Conservation (phyloP, 1,140 invertebrate species). For the Caenorhabditis elegans region DNA sequence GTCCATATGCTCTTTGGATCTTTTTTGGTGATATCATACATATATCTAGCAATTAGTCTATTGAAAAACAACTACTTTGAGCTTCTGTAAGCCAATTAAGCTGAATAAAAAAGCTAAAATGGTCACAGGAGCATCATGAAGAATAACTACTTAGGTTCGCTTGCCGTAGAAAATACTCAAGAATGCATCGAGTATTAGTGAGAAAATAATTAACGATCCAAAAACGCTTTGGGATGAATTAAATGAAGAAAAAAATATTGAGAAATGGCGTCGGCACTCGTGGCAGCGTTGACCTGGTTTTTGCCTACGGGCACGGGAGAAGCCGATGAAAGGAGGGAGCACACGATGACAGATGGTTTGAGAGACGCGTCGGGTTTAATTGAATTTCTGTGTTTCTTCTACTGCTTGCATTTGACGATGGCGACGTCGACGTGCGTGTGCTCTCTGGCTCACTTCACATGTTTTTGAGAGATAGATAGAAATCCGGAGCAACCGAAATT, state of each 20-base stretch:
- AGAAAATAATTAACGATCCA: constrained; percentile 2
- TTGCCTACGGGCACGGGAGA: neutral
- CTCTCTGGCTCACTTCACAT: constrained; percentile 12
- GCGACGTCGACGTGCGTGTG: neutral
- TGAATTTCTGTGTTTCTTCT: constrained; percentile 28
- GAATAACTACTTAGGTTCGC: neutral
- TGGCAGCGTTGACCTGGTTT: neutral
- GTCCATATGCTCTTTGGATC: too few species aligned
- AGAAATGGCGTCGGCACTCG: neutral
- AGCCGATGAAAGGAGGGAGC: neutral
- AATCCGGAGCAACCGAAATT: neutral
- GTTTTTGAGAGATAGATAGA: constrained; percentile 8
- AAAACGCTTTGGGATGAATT: neutral
- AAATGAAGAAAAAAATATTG: neutral
- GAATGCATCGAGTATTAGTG: neutral
- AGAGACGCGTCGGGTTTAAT: constrained; percentile 24
- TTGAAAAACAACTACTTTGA: too few species aligned
- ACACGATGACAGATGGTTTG: constrained; percentile 21
- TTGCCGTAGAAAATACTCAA: neutral
- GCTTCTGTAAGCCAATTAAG: too few species aligned
- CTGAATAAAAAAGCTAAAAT: too few species aligned
- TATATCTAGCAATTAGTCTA: too few species aligned
- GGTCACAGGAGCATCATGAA: too few species aligned
- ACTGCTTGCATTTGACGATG: neutral
- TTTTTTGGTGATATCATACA: too few species aligned